A percentile compares a stretch with the other conserved stretches of the same genome.
These are phyloP conservation scores for Orgyia antiqua DNA, from an alignment of 2,888 invertebrate genomes.

Conservation along the genomic window DNA sequence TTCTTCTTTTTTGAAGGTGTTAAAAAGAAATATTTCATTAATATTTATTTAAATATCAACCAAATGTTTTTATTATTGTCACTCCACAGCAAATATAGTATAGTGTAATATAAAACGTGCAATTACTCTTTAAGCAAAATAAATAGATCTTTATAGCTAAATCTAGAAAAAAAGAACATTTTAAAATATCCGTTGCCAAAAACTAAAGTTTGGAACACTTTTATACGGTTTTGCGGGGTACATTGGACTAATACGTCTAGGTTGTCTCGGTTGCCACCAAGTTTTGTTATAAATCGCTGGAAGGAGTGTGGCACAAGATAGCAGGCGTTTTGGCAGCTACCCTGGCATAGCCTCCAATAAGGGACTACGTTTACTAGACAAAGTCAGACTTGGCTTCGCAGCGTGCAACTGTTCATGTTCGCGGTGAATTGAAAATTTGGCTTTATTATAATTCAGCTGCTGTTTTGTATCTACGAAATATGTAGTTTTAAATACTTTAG, in stretches of 20 bases:
- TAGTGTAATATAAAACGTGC: no score
- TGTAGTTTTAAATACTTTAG: conserved; percentile 1
- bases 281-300: conserved; percentile 40
- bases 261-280: conserved; percentile 39
- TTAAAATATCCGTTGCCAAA: conserved; percentile 19
- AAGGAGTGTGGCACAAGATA: conserved; percentile 29
- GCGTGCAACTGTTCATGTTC: conserved; percentile 14
- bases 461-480: conserved; percentile 4
- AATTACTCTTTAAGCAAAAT: conserved; percentile 1
- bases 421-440: conserved; percentile 26
- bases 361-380: conserved; percentile 11
- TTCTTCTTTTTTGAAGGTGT: no score
- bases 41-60: no score
- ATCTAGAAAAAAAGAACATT: conserved; percentile 2
- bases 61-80: no score
- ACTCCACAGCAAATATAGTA: no score
- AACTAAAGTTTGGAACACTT: conserved; percentile 27
- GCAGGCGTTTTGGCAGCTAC: conserved; percentile 25
- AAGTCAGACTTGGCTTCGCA: conserved; percentile 10
- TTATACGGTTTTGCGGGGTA: conserved; percentile 29
- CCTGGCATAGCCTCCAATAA: conserved; percentile 13
- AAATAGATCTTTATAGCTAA: conserved; percentile 7
- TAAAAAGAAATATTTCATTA: no score
- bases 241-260: conserved; percentile 31
- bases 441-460: conserved; percentile 22